phyloP scores from a whole-genome alignment of 2,113 vertebrate genomes.

The Nesoenas mayeri region DNA sequence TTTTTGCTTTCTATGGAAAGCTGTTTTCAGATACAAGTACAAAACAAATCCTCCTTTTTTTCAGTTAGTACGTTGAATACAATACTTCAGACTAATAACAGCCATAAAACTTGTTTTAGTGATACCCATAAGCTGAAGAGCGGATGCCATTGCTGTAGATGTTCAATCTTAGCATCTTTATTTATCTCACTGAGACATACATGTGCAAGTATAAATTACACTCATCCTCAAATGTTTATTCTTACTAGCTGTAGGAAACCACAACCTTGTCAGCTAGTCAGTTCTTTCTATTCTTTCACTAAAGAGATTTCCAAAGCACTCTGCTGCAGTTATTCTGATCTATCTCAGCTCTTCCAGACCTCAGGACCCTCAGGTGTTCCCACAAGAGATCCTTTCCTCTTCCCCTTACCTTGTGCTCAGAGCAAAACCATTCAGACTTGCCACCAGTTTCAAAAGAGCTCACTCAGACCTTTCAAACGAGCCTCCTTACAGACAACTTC shows the following conservation, averaged over 20 bases:
- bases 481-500: background rate
- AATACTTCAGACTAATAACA: background rate
- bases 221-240: background rate
- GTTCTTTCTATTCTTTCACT: background rate
- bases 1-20: background rate
- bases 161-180: background rate
- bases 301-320: background rate
- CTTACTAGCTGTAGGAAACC: background rate
- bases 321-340: no score
- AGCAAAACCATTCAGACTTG: background rate
- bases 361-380: background rate
- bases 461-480: background rate
- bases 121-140: background rate
- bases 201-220: background rate
- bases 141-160: background rate
- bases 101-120: background rate
- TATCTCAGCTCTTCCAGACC: background rate
- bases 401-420: background rate
- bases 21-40: background rate
- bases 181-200: background rate
- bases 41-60: background rate
- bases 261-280: background rate
- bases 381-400: background rate
- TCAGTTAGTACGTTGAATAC: background rate
- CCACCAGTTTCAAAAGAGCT: background rate